These are phyloP conservation scores for Sthenelais limicola DNA, from an alignment of 2,888 invertebrate genomes.

Conservation along the genomic window DNA sequence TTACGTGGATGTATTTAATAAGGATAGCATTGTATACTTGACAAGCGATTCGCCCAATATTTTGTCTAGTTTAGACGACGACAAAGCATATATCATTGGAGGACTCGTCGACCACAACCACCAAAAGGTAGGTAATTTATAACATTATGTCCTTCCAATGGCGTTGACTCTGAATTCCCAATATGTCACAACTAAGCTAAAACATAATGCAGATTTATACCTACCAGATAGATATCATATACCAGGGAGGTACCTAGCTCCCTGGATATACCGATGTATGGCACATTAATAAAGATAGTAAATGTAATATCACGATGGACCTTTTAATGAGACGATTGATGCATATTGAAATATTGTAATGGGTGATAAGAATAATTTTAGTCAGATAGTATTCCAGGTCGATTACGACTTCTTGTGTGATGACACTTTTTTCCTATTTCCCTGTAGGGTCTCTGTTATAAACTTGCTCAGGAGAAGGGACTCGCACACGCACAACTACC, in stretches of 20 bases:
- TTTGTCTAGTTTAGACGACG: slow-evolving; percentile 79
- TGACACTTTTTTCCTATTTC: neutral
- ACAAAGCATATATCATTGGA: slow-evolving; percentile 93
- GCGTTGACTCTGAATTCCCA: no score
- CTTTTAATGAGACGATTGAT: no score
- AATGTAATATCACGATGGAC: no score
- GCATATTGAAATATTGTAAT: no score
- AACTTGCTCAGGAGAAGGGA: slow-evolving; percentile 84
- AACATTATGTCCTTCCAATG: neutral
- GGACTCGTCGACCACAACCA: slow-evolving; percentile 98
- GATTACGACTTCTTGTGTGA: neutral
- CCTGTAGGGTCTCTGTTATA: slow-evolving; percentile 85
- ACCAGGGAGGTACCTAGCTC: no score
- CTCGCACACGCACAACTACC: slow-evolving; percentile 87
- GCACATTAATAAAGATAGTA: no score
- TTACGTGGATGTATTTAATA: slow-evolving; percentile 81
- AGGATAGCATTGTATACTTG: slow-evolving; percentile 88
- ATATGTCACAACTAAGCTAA: no score
- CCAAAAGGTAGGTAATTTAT: slow-evolving; percentile 78
- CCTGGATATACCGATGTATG: no score
- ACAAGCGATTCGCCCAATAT: slow-evolving; percentile 94
- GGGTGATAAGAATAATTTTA: neutral
- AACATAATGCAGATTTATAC: no score
- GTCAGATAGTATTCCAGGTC: neutral
- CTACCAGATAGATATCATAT: no score